Evolutionary conservation across 92 coral and sea anemone species (phyloP).

Genomic region (Epizoanthus ramosus): DNA sequence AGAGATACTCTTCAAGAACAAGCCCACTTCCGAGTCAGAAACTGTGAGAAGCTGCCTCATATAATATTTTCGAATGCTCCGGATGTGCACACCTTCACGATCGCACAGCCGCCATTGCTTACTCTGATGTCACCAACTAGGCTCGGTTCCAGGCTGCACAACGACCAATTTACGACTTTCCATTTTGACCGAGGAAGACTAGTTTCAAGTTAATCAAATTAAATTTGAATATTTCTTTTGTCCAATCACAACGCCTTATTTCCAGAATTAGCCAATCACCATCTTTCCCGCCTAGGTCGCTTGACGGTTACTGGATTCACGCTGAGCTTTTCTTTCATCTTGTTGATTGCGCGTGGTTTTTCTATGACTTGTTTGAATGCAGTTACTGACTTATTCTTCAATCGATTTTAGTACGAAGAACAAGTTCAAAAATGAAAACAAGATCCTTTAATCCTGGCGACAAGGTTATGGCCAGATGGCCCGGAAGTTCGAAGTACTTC

Average conservation of each 20-base stretch:
- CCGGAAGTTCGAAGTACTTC: conserved; percentile 85
- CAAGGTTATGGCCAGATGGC: conserved; percentile 91
- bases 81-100: conserved; percentile 46
- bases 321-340: conserved; percentile 18
- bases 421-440: conserved; percentile 27
- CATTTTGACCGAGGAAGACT: conserved; percentile 10
- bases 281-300: conserved; percentile 27
- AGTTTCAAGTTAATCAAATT: background rate
- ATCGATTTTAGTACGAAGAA: background rate
- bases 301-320: conserved; percentile 31
- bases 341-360: conserved; percentile 34
- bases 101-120: conserved; percentile 45
- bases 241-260: conserved; percentile 17
- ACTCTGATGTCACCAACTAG: conserved; percentile 35
- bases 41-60: conserved; percentile 13
- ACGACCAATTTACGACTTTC: background rate
- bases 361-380: conserved; percentile 4
- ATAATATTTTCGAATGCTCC: conserved; percentile 33
- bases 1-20: background rate
- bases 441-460: conserved; percentile 64
- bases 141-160: conserved; percentile 7
- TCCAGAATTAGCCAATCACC: conserved; percentile 9
- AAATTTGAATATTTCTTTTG: conserved; percentile 3
- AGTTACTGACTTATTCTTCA: background rate
- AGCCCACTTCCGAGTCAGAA: conserved; percentile 33